Base-by-base conservation (phyloP, 2,888 invertebrate species). In the Sinotaia quadrata region DNA sequence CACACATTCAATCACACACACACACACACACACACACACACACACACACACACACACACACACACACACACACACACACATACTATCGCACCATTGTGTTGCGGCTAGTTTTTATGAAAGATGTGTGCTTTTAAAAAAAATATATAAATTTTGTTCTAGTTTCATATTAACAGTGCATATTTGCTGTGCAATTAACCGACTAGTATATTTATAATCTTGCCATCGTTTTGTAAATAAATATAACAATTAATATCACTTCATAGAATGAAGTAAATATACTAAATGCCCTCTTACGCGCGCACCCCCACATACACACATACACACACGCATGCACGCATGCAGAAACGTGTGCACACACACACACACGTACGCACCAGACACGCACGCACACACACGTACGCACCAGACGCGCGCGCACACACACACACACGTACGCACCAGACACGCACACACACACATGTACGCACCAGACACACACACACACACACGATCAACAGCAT, bases 1-100 rank as follows among this genome's bases (percentile, higher is more conserved):
- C 49, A 49, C 18, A 49, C 49, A 49, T 12, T 21, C 49, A 49
- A n/a, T 21, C 49, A 49, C 18, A 49, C 49, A 49, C 49, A 49
- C 49, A 49, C 49, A 49, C 49, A 49, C 49, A 49, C 49, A 49
- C 49, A 49, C 49, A 49, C 49, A 49, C 49, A 49, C 49, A 49
- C 49, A 49, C 49, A 49, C 49, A 49, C 49, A 49, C 49, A 8
- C 4, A 49, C 49, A 49, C 49, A 49, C 49, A 49, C 49, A 49
- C 49, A 49, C 49, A 49, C 49, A 49, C 49, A 49, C 49, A 49
- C 49, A 49, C 49, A 49, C 49, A 49, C 49, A 49, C 49, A 49
- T 24, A 49, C 49, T 21, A n/a, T 21, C 49, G 24, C 49, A 49
- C 49, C n/a, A n/a, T 21, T 24, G 24, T 49, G 49, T 49, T 21